phyloP scores from a whole-genome alignment of 2,113 vertebrate species.

The Pholis gunnellus region DNA sequence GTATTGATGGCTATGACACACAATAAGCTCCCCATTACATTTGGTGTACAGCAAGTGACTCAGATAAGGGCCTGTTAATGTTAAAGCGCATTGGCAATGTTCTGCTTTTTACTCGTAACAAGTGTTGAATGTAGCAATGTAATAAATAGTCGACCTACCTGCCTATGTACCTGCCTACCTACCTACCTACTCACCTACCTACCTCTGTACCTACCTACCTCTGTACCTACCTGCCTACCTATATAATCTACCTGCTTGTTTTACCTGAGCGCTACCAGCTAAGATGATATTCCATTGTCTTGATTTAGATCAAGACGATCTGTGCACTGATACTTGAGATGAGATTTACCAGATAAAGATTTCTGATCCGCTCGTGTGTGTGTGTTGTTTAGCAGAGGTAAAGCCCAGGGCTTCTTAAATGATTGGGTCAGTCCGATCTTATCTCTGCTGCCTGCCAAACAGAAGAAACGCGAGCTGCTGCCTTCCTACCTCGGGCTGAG shows the following conservation, averaged over 20 bases:
- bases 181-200: neutral
- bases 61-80: slow-evolving; percentile 8
- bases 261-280: neutral
- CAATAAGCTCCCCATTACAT: slow-evolving; percentile 35
- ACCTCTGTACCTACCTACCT: neutral
- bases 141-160: neutral
- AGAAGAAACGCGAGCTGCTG: slow-evolving; percentile 71
- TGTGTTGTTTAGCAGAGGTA: slow-evolving; percentile 51
- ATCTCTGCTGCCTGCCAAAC: slow-evolving; percentile 65
- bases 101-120: slow-evolving; percentile 1
- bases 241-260: neutral
- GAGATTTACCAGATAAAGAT: slow-evolving; percentile 37
- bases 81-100: neutral
- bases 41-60: slow-evolving; percentile 9
- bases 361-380: slow-evolving; percentile 20
- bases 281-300: slow-evolving; percentile 3
- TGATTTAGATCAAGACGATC: slow-evolving; percentile 24
- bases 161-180: neutral
- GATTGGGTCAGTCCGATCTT: slow-evolving; percentile 61
- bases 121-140: neutral
- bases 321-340: slow-evolving; percentile 24
- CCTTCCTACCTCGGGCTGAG: slow-evolving; percentile 69
- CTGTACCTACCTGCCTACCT: neutral
- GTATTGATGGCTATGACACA: slow-evolving; percentile 33
- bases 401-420: slow-evolving; percentile 54